Conservation (phyloP, 2,888 invertebrate species). For the Lysandra bellargus region DNA sequence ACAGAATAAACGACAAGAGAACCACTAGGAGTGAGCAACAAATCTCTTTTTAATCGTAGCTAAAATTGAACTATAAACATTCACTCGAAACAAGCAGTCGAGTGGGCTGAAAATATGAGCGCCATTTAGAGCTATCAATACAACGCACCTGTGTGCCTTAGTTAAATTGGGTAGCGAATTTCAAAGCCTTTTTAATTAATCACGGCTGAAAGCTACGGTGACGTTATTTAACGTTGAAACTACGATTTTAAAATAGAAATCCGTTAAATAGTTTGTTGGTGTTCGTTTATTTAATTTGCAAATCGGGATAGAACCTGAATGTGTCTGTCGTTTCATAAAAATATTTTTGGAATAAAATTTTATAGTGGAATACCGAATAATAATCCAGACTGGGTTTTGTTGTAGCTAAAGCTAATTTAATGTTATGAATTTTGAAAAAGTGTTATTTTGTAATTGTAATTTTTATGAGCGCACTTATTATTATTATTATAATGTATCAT, state of each 20-base stretch:
- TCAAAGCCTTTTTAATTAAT: conserved; percentile 19
- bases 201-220: conserved; percentile 19
- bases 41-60: conserved; percentile 1
- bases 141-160: conserved; percentile 24
- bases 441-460: no score
- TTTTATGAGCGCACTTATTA: no score
- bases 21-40: not conserved
- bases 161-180: conserved; percentile 12
- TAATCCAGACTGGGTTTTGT: no score
- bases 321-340: not conserved
- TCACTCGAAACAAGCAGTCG: conserved; percentile 4
- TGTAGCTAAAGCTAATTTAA: no score
- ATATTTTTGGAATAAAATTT: no score
- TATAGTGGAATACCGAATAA: no score
- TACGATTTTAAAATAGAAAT: not conserved
- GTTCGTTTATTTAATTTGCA: not conserved
- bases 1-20: not conserved
- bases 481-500: no score
- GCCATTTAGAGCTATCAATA: conserved; percentile 26
- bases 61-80: conserved; percentile 29
- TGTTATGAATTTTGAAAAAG: no score
- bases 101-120: conserved; percentile 27
- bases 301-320: not conserved
- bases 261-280: not conserved
- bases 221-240: conserved; percentile 2